Conservation (phyloP, 2,113 vertebrate genomes). For the Hippocampus comes region DNA sequence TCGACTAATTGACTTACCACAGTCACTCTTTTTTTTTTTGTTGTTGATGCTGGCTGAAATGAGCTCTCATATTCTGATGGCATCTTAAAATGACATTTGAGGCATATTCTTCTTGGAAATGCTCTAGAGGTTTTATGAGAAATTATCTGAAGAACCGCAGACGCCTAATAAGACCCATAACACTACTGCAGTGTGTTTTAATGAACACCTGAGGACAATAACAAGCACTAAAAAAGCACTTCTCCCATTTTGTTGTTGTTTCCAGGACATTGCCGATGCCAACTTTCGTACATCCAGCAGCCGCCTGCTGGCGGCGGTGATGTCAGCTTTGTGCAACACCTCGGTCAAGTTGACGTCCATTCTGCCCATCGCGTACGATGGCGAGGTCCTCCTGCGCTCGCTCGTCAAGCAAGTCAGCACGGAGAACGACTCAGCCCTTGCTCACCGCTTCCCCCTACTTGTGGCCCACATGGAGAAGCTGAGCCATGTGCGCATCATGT, state of each 20-base stretch:
- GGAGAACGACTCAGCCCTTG: constrained; percentile 93
- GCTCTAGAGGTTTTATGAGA: too few species aligned
- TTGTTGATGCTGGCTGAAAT: too few species aligned
- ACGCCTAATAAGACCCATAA: too few species aligned
- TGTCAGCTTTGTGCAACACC: constrained; percentile 96
- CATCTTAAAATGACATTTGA: too few species aligned
- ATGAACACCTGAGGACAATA: not conserved
- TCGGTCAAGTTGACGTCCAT: constrained; percentile 96
- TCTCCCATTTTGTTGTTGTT: not conserved
- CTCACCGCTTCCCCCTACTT: constrained; percentile 93
- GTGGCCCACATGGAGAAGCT: constrained; percentile 98
- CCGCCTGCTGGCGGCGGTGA: constrained; percentile 91
- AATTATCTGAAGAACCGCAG: too few species aligned
- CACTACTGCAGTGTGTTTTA: not conserved
- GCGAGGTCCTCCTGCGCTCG: constrained; percentile 88
- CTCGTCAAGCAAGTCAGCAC: constrained; percentile 97
- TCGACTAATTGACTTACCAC: too few species aligned
- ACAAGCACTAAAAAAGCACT: not conserved
- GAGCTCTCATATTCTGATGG: too few species aligned
- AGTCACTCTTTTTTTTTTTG: too few species aligned
- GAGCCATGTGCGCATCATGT: constrained; percentile 81
- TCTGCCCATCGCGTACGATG: constrained; percentile 95
- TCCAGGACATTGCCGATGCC: constrained; percentile 94
- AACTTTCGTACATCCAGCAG: constrained; percentile 97
- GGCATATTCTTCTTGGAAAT: too few species aligned